These are phyloP conservation scores for Auanema sp. DNA, from an alignment of 2,888 invertebrate species.

Conservation along the genomic window DNA sequence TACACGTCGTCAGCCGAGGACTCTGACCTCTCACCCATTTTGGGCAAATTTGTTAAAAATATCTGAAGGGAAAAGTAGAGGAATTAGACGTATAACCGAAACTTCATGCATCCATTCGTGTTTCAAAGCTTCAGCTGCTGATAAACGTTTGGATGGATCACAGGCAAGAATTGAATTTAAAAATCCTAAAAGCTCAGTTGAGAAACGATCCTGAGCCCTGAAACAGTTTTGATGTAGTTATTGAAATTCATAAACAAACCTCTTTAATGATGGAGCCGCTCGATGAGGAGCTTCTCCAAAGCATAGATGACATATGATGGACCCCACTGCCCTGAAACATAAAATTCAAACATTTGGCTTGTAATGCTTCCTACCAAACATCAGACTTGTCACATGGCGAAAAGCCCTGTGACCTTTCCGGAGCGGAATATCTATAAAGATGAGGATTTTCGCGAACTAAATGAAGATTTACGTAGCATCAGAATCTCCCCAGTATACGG, in stretches of 20 bases:
- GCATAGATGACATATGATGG: neutral
- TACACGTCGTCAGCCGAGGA: too few relatives aligned
- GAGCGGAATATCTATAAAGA: neutral
- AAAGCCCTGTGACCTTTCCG: neutral
- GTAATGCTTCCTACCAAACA: neutral
- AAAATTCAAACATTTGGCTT: too few relatives aligned
- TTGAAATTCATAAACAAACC: neutral
- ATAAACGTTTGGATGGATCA: neutral
- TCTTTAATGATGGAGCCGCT: neutral
- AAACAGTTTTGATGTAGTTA: neutral
- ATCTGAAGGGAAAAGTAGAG: too few relatives aligned
- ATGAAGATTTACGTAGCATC: neutral
- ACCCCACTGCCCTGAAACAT: neutral
- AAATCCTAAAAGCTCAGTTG: neutral
- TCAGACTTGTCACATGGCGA: neutral
- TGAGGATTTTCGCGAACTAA: neutral
- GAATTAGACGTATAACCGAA: too few relatives aligned
- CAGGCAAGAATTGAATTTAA: neutral
- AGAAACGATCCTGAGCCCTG: slow-evolving; percentile 4
- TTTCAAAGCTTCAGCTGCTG: neutral
- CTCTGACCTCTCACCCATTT: neutral
- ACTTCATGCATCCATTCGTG: slow-evolving; percentile 4
- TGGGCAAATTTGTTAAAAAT: neutral
- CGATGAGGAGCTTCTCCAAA: slow-evolving; percentile 1
- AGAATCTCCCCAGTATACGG: neutral